Evolutionary conservation across 2,113 vertebrate species (phyloP).

Genomic region (Myotis davidii): DNA sequence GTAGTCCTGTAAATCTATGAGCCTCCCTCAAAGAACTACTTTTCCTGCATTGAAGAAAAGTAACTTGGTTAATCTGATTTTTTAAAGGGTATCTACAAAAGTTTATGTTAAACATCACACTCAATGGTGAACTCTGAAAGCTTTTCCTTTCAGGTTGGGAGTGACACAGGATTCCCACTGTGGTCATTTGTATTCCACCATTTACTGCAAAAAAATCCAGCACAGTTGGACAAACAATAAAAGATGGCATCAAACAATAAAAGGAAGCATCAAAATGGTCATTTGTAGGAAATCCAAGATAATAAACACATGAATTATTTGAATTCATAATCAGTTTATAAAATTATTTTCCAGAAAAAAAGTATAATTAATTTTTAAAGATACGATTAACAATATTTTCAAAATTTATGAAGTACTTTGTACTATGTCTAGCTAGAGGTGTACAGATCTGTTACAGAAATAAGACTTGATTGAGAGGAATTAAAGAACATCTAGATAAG

Average conservation of each 20-base stretch:
- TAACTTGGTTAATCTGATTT: not conserved
- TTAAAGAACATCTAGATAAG: not conserved
- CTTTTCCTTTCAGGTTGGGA: not conserved
- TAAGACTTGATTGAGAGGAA: not conserved
- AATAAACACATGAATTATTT: not conserved
- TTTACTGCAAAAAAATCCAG: not conserved
- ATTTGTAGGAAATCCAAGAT: not conserved
- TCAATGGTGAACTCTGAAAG: not conserved
- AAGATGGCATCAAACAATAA: not conserved
- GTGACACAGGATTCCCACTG: not conserved
- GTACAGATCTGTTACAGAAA: not conserved
- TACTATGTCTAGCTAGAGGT: not conserved
- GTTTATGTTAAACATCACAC: not conserved
- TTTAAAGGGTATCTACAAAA: not conserved
- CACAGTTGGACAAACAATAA: not conserved
- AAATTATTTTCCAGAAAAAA: not conserved
- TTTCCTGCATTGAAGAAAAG: not conserved
- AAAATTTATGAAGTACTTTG: not conserved
- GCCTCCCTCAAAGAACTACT: too few relatives aligned
- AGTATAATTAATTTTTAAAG: not conserved
- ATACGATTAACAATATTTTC: not conserved
- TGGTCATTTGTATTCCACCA: not conserved
- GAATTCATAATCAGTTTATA: not conserved
- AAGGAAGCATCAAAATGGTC: not conserved
- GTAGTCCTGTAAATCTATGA: not conserved